These are phyloP conservation scores for Heliconius hortense DNA, from an alignment of 2,888 invertebrate genomes.

Conservation along the genomic window DNA sequence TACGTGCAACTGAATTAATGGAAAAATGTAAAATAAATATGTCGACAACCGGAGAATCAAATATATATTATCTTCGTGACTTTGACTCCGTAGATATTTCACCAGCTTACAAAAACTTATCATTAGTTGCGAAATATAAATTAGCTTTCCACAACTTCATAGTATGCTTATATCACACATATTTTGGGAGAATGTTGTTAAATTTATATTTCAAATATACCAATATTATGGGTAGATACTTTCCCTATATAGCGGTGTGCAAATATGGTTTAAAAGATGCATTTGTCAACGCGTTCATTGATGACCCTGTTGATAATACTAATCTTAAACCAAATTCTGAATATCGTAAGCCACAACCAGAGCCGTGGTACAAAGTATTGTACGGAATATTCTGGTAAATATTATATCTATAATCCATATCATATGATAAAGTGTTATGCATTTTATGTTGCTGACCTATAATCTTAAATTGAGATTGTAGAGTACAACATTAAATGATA, in stretches of 20 bases:
- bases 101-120: slow-evolving; percentile 57
- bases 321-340: slow-evolving; percentile 37
- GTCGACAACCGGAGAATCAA: slow-evolving; percentile 38
- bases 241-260: slow-evolving; percentile 45
- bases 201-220: slow-evolving; percentile 83
- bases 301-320: slow-evolving; percentile 33
- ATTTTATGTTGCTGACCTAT: too few species aligned
- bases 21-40: slow-evolving; percentile 45
- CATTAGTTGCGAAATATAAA: slow-evolving; percentile 44
- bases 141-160: slow-evolving; percentile 40
- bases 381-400: slow-evolving; percentile 26
- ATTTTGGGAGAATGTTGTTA: slow-evolving; percentile 76
- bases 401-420: too few species aligned
- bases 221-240: slow-evolving; percentile 77
- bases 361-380: slow-evolving; percentile 32
- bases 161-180: slow-evolving; percentile 55
- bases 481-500: too few species aligned
- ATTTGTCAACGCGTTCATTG: slow-evolving; percentile 36
- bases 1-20: slow-evolving; percentile 42
- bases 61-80: slow-evolving; percentile 51
- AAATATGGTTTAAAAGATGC: slow-evolving; percentile 38
- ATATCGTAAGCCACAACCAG: slow-evolving; percentile 36
- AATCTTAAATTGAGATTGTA: too few species aligned
- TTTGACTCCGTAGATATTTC: slow-evolving; percentile 59
- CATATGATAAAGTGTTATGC: too few species aligned